These are phyloP conservation scores for Parapsyche elsis DNA, from an alignment of 1,140 invertebrate species.

Conservation along the genomic window DNA sequence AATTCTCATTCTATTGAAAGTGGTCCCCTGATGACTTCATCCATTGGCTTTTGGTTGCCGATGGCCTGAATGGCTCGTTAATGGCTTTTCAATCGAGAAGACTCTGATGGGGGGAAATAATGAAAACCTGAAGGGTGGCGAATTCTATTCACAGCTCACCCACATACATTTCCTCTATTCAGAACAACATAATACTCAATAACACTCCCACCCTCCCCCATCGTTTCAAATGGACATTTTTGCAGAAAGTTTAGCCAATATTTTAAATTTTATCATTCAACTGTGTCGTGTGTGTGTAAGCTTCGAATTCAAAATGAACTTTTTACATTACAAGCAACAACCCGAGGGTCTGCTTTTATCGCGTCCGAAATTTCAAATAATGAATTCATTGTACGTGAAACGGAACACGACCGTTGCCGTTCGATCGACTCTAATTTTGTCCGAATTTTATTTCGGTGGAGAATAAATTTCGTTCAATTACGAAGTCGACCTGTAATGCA, in stretches of 20 bases:
- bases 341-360: too few relatives aligned
- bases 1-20: slow-evolving; percentile 19
- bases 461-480: too few relatives aligned
- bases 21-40: slow-evolving; percentile 35
- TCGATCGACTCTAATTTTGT: too few relatives aligned
- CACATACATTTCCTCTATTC: neutral
- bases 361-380: too few relatives aligned
- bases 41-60: slow-evolving; percentile 35
- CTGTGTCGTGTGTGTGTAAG: too few relatives aligned
- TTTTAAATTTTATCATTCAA: too few relatives aligned
- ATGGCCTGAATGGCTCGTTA: slow-evolving; percentile 42
- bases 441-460: too few relatives aligned
- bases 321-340: too few relatives aligned
- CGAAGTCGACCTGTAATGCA: too few relatives aligned
- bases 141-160: neutral
- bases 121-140: slow-evolving; percentile 28
- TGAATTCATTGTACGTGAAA: too few relatives aligned
- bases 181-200: neutral
- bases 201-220: neutral
- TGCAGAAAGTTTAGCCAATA: neutral
- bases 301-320: too few relatives aligned
- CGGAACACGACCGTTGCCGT: too few relatives aligned
- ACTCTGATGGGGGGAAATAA: slow-evolving; percentile 35
- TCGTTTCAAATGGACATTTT: neutral
- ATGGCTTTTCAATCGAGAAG: slow-evolving; percentile 44